These are phyloP conservation scores for Marmota monax DNA, from an alignment of 2,113 vertebrate species.

Conservation along the genomic window DNA sequence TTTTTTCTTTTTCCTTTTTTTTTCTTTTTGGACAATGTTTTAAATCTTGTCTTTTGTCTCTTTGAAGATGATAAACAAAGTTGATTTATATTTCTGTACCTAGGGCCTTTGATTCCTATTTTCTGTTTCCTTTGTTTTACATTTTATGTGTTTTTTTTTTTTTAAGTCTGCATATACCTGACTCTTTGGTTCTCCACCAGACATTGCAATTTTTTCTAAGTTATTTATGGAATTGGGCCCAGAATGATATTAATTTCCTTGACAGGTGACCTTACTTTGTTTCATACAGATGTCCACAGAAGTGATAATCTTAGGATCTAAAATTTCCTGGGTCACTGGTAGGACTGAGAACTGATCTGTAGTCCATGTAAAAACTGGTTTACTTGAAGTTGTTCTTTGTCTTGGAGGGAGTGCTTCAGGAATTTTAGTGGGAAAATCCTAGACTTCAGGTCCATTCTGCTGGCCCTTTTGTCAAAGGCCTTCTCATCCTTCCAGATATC, in stretches of 20 bases:
- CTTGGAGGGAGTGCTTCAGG: neutral
- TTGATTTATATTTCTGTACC: neutral
- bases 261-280: neutral
- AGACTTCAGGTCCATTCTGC: neutral
- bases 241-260: neutral
- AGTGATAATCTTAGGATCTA: neutral
- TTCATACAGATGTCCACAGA: neutral
- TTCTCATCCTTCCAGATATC: neutral
- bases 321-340: neutral
- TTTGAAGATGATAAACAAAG: neutral
- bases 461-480: neutral
- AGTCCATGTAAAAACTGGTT: neutral
- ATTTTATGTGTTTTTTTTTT: neutral
- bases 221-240: neutral
- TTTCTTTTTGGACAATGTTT: neutral
- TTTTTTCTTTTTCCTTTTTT: neutral
- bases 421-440: neutral
- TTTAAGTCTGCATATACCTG: neutral
- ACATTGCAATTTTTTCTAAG: neutral
- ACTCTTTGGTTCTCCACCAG: neutral
- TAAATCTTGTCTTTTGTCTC: neutral
- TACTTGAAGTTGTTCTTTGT: neutral
- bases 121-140: slow-evolving; percentile 28
- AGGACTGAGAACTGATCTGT: neutral
- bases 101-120: neutral